Evolutionary conservation across 1,140 invertebrate species (phyloP).

Genomic region (Macrobrachium nipponense): DNA sequence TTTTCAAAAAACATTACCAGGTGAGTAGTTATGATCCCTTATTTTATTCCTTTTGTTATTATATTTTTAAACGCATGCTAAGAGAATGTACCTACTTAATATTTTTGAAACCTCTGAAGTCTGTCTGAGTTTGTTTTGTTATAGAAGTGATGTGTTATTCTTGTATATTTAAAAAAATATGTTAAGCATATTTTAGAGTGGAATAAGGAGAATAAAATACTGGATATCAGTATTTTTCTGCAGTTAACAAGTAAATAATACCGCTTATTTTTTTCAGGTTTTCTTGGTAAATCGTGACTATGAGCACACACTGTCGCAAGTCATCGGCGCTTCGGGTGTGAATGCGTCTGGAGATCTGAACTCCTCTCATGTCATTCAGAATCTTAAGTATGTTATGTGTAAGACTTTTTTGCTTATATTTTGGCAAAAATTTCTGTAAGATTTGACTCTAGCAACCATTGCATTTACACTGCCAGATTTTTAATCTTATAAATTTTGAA

Average conservation of each 20-base stretch:
- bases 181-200: too few species aligned
- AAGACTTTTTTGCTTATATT: not conserved
- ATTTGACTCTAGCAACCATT: too few species aligned
- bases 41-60: not conserved
- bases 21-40: not conserved
- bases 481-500: too few species aligned
- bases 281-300: slow-evolving; percentile 58
- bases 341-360: slow-evolving; percentile 43
- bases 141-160: too few species aligned
- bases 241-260: not conserved
- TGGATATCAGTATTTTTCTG: not conserved
- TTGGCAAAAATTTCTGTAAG: too few species aligned
- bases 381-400: slow-evolving; percentile 52
- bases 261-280: slow-evolving; percentile 42
- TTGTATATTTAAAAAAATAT: too few species aligned
- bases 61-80: not conserved
- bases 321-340: slow-evolving; percentile 39
- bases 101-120: too few species aligned
- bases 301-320: slow-evolving; percentile 55
- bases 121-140: too few species aligned
- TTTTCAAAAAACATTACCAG: slow-evolving; percentile 68
- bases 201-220: too few species aligned
- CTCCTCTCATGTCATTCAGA: slow-evolving; percentile 54
- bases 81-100: not conserved
- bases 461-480: too few species aligned